phyloP scores from a whole-genome alignment of 2,797 vertebrate species.

The Agapornis canus region DNA sequence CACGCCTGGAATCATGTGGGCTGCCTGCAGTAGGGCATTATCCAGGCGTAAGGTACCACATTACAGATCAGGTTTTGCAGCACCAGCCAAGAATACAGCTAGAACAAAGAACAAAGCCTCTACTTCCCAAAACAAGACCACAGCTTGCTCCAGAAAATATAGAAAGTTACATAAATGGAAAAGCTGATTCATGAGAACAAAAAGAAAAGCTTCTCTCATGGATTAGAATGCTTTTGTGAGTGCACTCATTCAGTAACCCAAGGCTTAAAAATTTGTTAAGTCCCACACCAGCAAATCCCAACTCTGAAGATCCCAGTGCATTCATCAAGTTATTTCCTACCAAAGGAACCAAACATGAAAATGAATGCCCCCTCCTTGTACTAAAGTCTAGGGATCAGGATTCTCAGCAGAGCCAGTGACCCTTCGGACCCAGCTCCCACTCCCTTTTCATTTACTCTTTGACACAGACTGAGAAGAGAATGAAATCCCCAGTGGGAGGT shows the following conservation, averaged over 20 bases:
- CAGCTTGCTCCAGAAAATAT: neutral
- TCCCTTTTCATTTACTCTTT: neutral
- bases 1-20: neutral
- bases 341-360: neutral
- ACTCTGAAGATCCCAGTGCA: neutral
- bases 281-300: neutral
- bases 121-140: neutral
- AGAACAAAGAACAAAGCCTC: conserved; percentile 18
- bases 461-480: neutral
- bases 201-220: conserved; percentile 21
- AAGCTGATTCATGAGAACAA: conserved; percentile 39
- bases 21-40: neutral
- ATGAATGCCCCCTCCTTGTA: neutral
- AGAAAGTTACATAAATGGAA: conserved; percentile 44
- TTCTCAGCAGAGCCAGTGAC: neutral
- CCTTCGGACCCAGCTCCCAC: neutral
- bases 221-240: conserved; percentile 15
- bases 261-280: neutral
- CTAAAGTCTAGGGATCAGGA: neutral
- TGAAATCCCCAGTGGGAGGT: neutral
- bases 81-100: neutral
- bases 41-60: neutral
- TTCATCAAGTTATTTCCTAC: neutral
- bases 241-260: neutral
- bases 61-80: neutral